These are phyloP conservation scores for Fregata magnificens DNA, from an alignment of 2,113 vertebrate genomes.

Conservation along the genomic window DNA sequence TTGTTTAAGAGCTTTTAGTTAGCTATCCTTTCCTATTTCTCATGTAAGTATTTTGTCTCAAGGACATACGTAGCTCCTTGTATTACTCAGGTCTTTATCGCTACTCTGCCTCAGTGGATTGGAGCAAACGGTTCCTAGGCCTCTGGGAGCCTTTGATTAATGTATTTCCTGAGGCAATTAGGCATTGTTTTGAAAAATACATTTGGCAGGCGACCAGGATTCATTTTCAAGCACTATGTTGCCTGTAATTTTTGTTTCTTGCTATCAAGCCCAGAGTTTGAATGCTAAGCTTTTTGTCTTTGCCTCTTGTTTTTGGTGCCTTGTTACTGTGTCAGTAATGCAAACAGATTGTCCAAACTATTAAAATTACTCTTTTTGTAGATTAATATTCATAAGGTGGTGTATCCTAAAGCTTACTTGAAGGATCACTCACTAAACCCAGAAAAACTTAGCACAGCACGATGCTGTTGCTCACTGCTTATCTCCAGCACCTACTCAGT, in stretches of 20 bases:
- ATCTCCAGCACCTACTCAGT: background rate
- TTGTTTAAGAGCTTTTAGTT: background rate
- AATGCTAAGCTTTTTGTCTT: background rate
- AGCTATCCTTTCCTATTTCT: background rate
- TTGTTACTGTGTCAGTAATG: background rate
- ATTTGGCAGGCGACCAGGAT: background rate
- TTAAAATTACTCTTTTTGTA: background rate
- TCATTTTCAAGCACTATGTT: background rate
- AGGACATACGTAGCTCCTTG: background rate
- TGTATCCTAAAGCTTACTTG: background rate
- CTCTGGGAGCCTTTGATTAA: background rate
- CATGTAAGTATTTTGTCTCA: background rate
- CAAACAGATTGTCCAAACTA: background rate
- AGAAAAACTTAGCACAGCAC: background rate
- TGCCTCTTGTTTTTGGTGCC: background rate
- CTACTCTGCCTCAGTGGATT: background rate
- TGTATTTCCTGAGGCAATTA: constrained; percentile 20
- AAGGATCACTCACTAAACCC: background rate
- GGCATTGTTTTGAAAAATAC: constrained; percentile 30
- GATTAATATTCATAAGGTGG: background rate
- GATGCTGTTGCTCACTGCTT: background rate
- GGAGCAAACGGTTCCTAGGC: background rate
- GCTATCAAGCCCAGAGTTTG: background rate
- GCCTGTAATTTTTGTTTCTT: background rate
- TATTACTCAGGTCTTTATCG: background rate